phyloP scores from a whole-genome alignment of 2,113 vertebrate species.

The Sceloporus undulatus region DNA sequence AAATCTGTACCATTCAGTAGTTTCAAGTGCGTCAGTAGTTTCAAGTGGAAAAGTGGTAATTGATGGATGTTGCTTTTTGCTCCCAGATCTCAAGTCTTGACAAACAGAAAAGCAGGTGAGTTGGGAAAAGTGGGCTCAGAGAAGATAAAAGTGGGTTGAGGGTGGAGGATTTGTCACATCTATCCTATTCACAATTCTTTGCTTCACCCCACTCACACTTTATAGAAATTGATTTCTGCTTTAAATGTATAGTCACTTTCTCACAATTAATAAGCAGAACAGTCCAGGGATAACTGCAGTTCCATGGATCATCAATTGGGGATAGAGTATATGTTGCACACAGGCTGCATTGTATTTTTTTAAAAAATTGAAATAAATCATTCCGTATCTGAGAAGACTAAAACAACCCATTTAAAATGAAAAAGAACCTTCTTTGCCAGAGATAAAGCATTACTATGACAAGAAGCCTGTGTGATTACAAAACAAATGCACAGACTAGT shows the following conservation, averaged over 20 bases:
- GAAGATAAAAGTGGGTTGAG: background rate
- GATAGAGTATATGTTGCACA: background rate
- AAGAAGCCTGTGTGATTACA: too few relatives aligned
- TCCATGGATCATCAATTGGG: background rate
- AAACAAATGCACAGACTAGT: too few relatives aligned
- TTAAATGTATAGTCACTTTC: background rate
- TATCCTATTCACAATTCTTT: too few relatives aligned
- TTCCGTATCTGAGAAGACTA: too few relatives aligned
- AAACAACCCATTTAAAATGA: too few relatives aligned
- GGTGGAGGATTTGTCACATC: background rate
- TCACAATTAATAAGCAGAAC: background rate
- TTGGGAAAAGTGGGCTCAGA: background rate
- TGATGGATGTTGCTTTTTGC: background rate
- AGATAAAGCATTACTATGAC: too few relatives aligned
- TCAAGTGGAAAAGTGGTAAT: too few relatives aligned
- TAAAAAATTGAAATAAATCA: too few relatives aligned
- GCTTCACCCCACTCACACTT: too few relatives aligned
- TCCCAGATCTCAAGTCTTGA: background rate
- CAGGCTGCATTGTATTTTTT: too few relatives aligned
- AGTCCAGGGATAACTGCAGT: background rate
- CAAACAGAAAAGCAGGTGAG: background rate
- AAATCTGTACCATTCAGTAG: background rate
- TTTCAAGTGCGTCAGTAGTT: background rate
- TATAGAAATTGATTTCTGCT: background rate
- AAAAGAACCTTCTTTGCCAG: too few relatives aligned